Base-by-base conservation (phyloP, 2,797 vertebrate species). In the Sparidentex hasta region DNA sequence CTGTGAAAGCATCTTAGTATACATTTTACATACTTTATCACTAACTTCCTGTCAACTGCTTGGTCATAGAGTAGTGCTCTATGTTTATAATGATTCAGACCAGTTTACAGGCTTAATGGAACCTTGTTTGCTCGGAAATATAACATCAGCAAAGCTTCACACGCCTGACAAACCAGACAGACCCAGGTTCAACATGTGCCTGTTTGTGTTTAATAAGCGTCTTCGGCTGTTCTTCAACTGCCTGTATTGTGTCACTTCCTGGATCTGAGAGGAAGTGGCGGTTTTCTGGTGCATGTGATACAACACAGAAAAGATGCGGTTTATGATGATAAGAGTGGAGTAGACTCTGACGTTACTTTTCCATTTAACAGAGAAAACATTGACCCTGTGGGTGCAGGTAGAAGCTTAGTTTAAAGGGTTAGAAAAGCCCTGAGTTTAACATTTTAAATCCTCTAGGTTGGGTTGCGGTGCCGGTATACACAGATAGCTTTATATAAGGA, bases 181-280 rank as follows among this genome's bases (percentile, higher is more conserved):
- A 41, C 3, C 7, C 50, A 65, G 16, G 44, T 71, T 71, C 12
- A 57, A 7, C 44, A 11, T 23, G 27, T 2, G 12, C 11, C 51
- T 21, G 25, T 67, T 16, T 44, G 21, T 57, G 12, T 64, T 44
- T 27, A 44, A 6, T 46, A 6, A 41, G 56, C 48, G 38, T 55
- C 41, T 44, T 63, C 17, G 29, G 18, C 82, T 65, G 48, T 7
- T 43, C 54, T 57, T 72, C 41, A 77, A 79, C 80, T 29, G 74
- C 59, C 65, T 65, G 65, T 43, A 5, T 83, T 83, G 78, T 85
- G 62, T 88, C 83, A 92, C 51, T 90, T 93, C 89, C 91, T 89
- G 82, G 29, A 47, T 71, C 58, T 67, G 29, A 80, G 68, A 88
- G 91, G 93, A 93, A 90, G 81, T 77, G 47, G 84, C 72, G 82